phyloP scores from a whole-genome alignment of 2,888 invertebrate genomes.

The Cynaeus angustus region DNA sequence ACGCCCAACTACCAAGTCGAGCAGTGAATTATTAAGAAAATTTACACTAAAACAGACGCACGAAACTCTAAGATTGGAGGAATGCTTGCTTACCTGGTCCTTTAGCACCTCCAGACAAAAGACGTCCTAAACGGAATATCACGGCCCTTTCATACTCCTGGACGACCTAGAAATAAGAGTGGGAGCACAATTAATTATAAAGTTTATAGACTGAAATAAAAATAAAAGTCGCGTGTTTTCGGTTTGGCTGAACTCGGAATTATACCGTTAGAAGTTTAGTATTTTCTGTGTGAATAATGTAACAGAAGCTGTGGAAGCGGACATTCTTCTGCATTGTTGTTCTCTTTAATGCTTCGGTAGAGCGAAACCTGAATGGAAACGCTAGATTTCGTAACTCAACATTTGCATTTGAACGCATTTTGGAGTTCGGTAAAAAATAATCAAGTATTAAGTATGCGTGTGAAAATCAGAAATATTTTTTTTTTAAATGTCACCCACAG shows the following conservation, averaged over 20 bases:
- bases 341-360: conserved; percentile 4
- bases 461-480: too few relatives aligned
- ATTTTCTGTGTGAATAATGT: conserved; percentile 12
- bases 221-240: conserved; percentile 1
- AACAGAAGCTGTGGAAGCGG: background rate
- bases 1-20: background rate
- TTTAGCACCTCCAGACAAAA: conserved; percentile 93
- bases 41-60: conserved; percentile 12
- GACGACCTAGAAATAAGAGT: conserved; percentile 81
- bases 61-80: background rate
- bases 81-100: conserved; percentile 83
- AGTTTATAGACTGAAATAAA: background rate
- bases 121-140: conserved; percentile 92
- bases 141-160: conserved; percentile 97
- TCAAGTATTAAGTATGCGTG: too few relatives aligned
- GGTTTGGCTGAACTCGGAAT: background rate
- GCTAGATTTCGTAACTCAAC: background rate
- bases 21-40: conserved; percentile 17
- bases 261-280: conserved; percentile 6
- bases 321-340: background rate
- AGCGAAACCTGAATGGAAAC: conserved; percentile 8
- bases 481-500: too few relatives aligned
- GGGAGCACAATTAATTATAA: conserved; percentile 9
- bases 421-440: too few relatives aligned
- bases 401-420: background rate